Conservation (phyloP, 2,888 invertebrate species). For the Dione juno region DNA sequence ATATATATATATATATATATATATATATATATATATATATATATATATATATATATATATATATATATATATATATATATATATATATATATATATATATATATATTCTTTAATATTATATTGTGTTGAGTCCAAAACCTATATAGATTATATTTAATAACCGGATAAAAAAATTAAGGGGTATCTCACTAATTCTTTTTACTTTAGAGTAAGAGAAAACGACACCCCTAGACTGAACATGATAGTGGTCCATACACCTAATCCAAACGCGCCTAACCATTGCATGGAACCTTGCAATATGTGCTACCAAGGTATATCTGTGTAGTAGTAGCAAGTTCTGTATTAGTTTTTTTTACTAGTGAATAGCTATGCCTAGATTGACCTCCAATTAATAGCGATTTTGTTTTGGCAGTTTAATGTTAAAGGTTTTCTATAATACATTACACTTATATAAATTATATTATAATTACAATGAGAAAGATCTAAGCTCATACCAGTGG, state of each 20-base stretch:
- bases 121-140: background rate
- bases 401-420: too few relatives aligned
- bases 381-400: too few relatives aligned
- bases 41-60: background rate
- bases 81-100: background rate
- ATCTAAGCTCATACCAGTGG: too few relatives aligned
- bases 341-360: background rate
- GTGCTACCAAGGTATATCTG: constrained; percentile 63
- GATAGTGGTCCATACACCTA: constrained; percentile 69
- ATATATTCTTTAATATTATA: background rate
- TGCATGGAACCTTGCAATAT: constrained; percentile 58
- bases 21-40: background rate
- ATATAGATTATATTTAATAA: background rate
- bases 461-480: too few relatives aligned
- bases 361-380: too few relatives aligned
- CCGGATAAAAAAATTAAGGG: background rate
- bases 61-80: background rate
- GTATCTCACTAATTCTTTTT: constrained; percentile 71
- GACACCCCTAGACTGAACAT: constrained; percentile 65
- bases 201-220: constrained; percentile 65
- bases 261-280: constrained; percentile 44
- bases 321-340: background rate
- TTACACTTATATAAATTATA: too few relatives aligned
- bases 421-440: too few relatives aligned
- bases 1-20: background rate